Evolutionary conservation across 2,797 vertebrate genomes (phyloP).

Genomic region (Chromis chromis): DNA sequence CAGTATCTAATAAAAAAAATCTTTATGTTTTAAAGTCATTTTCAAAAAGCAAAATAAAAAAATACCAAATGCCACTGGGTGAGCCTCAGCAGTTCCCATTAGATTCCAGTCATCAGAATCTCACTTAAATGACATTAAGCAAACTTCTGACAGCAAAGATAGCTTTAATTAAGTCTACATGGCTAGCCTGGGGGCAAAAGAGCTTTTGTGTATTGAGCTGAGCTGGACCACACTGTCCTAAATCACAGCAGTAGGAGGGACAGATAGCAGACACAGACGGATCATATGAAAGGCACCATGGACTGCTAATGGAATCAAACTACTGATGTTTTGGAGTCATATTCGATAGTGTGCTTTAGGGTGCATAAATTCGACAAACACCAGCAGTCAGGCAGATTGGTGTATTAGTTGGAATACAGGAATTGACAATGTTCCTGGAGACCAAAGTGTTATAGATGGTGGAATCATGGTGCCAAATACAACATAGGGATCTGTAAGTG

Average conservation of each 20-base stretch:
- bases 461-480: background rate
- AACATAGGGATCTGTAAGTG: background rate
- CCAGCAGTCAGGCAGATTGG: background rate
- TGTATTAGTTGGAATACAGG: no score
- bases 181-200: slow-evolving; percentile 30
- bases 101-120: slow-evolving; percentile 13
- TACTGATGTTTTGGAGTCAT: slow-evolving; percentile 33
- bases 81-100: background rate
- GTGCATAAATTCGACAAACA: slow-evolving; percentile 1
- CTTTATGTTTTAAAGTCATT: no score
- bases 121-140: slow-evolving; percentile 18
- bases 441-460: slow-evolving; percentile 6
- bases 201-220: slow-evolving; percentile 10
- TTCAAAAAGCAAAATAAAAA: background rate
- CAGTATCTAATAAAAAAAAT: background rate
- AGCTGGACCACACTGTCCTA: slow-evolving; percentile 18
- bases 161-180: slow-evolving; percentile 52
- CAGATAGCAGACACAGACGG: background rate
- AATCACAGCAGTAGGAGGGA: slow-evolving; percentile 37
- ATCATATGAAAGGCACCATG: slow-evolving; percentile 2
- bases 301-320: slow-evolving; percentile 41
- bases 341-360: slow-evolving; percentile 36
- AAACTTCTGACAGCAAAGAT: slow-evolving; percentile 25
- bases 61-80: no score
- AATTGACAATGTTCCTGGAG: slow-evolving; percentile 15